Evolutionary conservation across 2,797 vertebrate species (phyloP).

Genomic region (Amphiprion clarkii): DNA sequence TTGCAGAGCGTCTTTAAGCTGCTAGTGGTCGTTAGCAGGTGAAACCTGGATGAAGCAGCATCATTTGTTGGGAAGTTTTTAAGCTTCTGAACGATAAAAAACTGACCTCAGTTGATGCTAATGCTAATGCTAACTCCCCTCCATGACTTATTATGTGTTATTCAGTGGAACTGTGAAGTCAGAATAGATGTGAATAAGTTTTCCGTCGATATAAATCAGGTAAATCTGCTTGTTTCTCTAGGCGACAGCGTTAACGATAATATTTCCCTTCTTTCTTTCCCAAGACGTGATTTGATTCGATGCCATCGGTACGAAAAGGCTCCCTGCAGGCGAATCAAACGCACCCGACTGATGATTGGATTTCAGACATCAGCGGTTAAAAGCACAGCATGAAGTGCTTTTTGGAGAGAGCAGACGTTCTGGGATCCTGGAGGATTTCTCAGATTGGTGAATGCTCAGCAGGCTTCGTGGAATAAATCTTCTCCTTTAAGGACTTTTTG

Average conservation of each 20-base stretch:
- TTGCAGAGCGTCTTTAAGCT: too few species aligned
- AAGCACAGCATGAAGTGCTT: constrained; percentile 28
- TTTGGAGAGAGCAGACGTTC: constrained; percentile 31
- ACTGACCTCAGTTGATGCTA: neutral
- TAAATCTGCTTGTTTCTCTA: neutral
- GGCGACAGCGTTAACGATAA: neutral
- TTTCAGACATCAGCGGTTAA: constrained; percentile 6
- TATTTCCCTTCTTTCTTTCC: neutral
- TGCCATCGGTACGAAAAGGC: constrained; percentile 10
- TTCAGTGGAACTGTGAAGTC: neutral
- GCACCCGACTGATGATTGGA: constrained; percentile 7
- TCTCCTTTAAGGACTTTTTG: constrained; percentile 35
- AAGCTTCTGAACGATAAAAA: neutral
- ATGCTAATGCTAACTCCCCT: neutral
- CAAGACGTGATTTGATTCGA: constrained; percentile 24
- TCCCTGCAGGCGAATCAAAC: constrained; percentile 27
- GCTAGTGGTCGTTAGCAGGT: too few species aligned
- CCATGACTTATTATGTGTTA: neutral
- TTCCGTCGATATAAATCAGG: neutral
- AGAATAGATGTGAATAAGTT: neutral
- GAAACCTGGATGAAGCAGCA: too few species aligned
- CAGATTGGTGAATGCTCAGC: constrained; percentile 27
- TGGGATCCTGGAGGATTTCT: constrained; percentile 12
- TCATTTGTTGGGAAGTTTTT: neutral
- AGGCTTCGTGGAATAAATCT: constrained; percentile 33